phyloP scores from a whole-genome alignment of 2,888 invertebrate species.

The Acleris laterana region DNA sequence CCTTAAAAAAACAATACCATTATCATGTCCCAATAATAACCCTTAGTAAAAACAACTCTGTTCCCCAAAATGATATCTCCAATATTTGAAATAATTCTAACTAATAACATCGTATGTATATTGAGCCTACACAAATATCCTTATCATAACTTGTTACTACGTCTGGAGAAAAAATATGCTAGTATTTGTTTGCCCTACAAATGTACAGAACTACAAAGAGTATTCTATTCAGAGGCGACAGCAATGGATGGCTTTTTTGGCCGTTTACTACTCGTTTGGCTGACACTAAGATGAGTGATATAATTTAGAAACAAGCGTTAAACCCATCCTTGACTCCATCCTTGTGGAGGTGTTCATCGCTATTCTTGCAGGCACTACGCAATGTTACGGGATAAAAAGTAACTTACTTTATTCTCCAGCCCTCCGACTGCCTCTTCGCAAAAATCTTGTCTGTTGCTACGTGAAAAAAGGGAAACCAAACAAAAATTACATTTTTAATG shows the following conservation, averaged over 20 bases:
- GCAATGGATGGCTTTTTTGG: neutral
- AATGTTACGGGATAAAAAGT: too few species aligned
- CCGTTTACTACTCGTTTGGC: too few species aligned
- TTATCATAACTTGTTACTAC: conserved; percentile 69
- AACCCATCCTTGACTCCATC: too few species aligned
- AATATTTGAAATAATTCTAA: conserved; percentile 41
- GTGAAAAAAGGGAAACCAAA: too few species aligned
- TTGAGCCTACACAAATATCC: conserved; percentile 67
- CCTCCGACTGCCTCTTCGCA: too few species aligned
- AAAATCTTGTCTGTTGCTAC: too few species aligned
- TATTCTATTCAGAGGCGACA: conserved; percentile 36
- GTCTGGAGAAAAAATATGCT: conserved; percentile 63
- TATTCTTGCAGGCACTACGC: too few species aligned
- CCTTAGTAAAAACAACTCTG: conserved; percentile 11
- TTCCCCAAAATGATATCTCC: conserved; percentile 6
- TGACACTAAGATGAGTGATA: too few species aligned
- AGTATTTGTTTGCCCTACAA: conserved; percentile 62
- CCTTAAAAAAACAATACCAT: neutral
- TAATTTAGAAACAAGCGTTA: too few species aligned
- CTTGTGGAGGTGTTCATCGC: too few species aligned
- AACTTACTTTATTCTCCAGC: too few species aligned
- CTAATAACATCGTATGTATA: conserved; percentile 64
- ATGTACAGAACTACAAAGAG: conserved; percentile 51
- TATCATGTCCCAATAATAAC: conserved; percentile 6
- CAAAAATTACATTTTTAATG: too few species aligned